These are phyloP conservation scores for Vireo altiloquus DNA, from an alignment of 2,113 vertebrate genomes.

Conservation along the genomic window DNA sequence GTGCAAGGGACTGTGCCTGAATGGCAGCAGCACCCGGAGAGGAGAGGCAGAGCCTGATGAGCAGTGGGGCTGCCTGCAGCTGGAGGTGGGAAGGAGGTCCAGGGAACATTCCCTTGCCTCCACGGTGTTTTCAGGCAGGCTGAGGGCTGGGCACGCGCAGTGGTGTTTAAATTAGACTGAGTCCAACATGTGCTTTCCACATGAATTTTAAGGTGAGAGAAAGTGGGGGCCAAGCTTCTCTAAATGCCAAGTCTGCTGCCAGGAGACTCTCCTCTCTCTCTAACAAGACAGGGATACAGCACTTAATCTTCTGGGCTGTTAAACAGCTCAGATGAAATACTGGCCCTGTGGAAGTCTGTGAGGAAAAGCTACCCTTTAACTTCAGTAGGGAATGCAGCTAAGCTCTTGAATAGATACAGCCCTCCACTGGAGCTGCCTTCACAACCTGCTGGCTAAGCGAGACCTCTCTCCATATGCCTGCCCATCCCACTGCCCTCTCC, in stretches of 20 bases:
- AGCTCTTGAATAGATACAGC: background rate
- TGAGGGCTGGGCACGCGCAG: fast-evolving
- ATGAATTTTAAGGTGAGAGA: background rate
- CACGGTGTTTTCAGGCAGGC: background rate
- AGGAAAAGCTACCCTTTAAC: background rate
- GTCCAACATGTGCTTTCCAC: background rate
- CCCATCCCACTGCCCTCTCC: fast-evolving
- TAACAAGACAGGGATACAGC: background rate
- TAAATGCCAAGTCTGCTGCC: background rate
- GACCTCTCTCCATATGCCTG: background rate
- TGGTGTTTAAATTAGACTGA: background rate
- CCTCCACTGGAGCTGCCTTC: background rate
- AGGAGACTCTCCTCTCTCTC: background rate
- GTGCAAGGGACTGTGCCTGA: background rate
- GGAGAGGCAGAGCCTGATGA: fast-evolving
- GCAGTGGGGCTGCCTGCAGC: background rate
- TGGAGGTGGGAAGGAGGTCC: background rate
- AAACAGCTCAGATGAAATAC: background rate
- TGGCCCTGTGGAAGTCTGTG: background rate
- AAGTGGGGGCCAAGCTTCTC: background rate
- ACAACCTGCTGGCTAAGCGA: fast-evolving
- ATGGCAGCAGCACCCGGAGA: fast-evolving
- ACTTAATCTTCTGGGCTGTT: background rate
- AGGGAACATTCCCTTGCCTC: background rate
- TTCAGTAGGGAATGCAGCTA: background rate